A percentile compares a stretch with the other conserved stretches of the same genome.
phyloP scores from a whole-genome alignment of 2,888 invertebrate species.

The Mesorhabditis spiculigera region DNA sequence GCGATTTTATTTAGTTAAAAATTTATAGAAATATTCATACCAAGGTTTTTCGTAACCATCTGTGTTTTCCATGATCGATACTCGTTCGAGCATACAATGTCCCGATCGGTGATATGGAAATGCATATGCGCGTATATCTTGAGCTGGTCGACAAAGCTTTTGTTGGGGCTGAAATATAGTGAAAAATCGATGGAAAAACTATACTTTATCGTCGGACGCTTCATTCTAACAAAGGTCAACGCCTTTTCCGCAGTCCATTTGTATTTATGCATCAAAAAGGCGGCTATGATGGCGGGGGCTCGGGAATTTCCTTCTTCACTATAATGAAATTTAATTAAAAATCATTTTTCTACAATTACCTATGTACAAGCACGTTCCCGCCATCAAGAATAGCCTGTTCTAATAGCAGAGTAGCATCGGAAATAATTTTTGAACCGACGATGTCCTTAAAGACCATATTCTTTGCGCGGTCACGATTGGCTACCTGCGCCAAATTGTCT shows the following conservation, averaged over 20 bases:
- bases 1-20: neutral
- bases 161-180: neutral
- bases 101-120: slow-evolving; percentile 2
- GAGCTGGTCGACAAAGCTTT: neutral
- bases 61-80: neutral
- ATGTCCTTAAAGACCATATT: neutral
- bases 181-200: neutral
- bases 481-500: neutral
- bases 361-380: slow-evolving; percentile 2
- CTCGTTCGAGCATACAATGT: neutral
- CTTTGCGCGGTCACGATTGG: neutral
- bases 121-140: neutral
- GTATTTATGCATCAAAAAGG: slow-evolving; percentile 1
- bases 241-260: slow-evolving; percentile 1
- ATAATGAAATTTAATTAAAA: neutral
- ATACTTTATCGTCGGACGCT: neutral
- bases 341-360: neutral
- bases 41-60: neutral
- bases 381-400: neutral
- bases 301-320: slow-evolving; percentile 6
- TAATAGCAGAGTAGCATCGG: neutral
- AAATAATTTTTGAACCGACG: neutral
- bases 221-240: neutral
- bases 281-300: neutral
- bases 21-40: neutral